These are phyloP conservation scores for Brachionus rubens DNA, from an alignment of 1,140 invertebrate species.

Conservation along the genomic window DNA sequence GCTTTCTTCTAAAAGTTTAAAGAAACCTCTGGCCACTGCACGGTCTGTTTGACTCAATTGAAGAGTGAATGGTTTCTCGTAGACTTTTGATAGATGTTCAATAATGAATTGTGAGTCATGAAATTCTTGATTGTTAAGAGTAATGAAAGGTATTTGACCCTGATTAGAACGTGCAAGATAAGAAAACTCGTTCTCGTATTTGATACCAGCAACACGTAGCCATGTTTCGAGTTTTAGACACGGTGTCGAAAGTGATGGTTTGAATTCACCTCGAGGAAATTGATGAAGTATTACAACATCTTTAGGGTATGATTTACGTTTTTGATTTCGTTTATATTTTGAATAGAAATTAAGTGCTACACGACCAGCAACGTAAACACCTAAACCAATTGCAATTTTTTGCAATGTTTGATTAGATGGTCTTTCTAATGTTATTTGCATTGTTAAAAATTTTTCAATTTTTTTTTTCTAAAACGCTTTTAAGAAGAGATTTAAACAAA, in stretches of 20 bases:
- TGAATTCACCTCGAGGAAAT: background rate
- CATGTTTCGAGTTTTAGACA: background rate
- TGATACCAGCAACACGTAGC: background rate
- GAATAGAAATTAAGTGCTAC: too few relatives aligned
- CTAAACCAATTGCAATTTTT: too few relatives aligned
- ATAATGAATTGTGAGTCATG: background rate
- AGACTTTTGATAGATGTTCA: background rate
- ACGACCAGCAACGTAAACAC: too few relatives aligned
- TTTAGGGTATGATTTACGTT: too few relatives aligned
- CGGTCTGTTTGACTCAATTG: background rate
- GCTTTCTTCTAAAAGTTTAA: background rate
- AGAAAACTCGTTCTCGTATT: background rate
- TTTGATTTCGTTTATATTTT: too few relatives aligned
- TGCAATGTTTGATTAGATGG: too few relatives aligned
- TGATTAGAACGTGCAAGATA: background rate
- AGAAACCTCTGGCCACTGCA: background rate
- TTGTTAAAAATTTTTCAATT: too few relatives aligned
- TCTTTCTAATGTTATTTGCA: too few relatives aligned
- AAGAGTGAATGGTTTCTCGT: background rate
- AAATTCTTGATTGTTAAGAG: background rate
- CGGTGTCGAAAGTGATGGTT: background rate
- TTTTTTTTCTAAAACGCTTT: too few relatives aligned
- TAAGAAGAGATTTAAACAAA: too few relatives aligned
- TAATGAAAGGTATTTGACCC: background rate
- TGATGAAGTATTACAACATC: background rate